phyloP scores from a whole-genome alignment of 2,888 invertebrate genomes.

The Drosophila ustulata region DNA sequence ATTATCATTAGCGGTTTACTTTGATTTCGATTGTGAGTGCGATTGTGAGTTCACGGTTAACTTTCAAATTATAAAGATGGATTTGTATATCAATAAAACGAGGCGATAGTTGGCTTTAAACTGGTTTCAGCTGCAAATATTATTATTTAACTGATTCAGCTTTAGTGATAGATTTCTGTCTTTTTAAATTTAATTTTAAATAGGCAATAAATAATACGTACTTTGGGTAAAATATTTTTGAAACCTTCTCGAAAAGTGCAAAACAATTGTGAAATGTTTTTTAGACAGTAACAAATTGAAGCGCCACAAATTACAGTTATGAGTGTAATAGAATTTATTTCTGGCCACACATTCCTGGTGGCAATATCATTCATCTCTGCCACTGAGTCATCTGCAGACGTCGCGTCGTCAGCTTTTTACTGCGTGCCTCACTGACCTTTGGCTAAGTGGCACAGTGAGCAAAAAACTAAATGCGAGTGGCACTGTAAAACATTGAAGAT shows the following conservation, averaged over 20 bases:
- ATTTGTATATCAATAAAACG: constrained; percentile 8
- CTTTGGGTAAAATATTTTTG: background rate
- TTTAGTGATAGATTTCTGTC: no score
- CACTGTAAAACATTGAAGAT: constrained; percentile 25
- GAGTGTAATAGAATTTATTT: constrained; percentile 8
- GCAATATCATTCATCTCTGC: background rate
- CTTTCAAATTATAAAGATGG: constrained; percentile 2
- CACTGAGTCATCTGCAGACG: constrained; percentile 14
- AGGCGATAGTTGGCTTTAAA: background rate
- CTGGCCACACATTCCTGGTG: constrained; percentile 5
- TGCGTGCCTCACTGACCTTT: constrained; percentile 41
- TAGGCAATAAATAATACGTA: background rate
- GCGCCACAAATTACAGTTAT: constrained; percentile 9
- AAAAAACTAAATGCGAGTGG: no score
- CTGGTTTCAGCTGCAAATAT: background rate
- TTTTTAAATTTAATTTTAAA: no score
- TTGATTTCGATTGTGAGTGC: constrained; percentile 10
- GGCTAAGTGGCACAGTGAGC: constrained; percentile 53
- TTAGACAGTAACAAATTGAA: no score
- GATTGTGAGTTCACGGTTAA: constrained; percentile 13
- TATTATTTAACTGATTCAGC: no score
- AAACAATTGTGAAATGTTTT: no score
- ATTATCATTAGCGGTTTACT: constrained; percentile 42
- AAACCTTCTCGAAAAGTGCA: no score
- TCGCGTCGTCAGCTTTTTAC: constrained; percentile 1